These are phyloP conservation scores for Caenorhabditis brenneri DNA, from an alignment of 1,140 invertebrate species.

Conservation along the genomic window DNA sequence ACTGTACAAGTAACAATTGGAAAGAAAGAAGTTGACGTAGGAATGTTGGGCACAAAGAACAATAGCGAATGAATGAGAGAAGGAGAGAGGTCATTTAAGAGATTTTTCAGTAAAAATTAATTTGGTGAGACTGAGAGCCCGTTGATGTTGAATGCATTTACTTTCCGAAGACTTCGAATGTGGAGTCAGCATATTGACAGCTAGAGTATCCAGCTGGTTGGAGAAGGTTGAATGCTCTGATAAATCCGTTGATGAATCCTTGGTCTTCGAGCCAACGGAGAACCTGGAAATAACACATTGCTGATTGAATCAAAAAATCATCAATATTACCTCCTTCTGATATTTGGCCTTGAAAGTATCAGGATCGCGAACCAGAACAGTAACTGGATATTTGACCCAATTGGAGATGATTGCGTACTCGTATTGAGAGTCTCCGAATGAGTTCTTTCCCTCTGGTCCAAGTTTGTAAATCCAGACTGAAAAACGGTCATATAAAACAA, in stretches of 20 bases:
- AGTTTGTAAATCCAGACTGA: constrained; percentile 71
- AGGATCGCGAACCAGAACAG: constrained; percentile 69
- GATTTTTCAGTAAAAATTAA: constrained; percentile 40
- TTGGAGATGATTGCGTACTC: constrained; percentile 70
- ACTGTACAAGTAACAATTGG: constrained; percentile 41
- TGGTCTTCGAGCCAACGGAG: constrained; percentile 70
- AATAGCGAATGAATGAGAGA: constrained; percentile 7
- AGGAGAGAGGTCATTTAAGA: constrained; percentile 39
- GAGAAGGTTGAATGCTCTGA: constrained; percentile 70
- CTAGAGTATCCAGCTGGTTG: constrained; percentile 66
- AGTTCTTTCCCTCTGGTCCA: constrained; percentile 70
- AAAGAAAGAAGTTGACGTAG: neutral
- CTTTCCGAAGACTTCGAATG: constrained; percentile 69
- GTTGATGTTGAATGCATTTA: constrained; percentile 2
- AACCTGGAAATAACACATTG: constrained; percentile 59
- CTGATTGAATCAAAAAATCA: neutral
- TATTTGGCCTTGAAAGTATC: constrained; percentile 70
- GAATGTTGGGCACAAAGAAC: neutral
- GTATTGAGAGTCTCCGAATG: constrained; percentile 71
- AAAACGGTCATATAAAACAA: constrained; percentile 29
- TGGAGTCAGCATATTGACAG: constrained; percentile 70
- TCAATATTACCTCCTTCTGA: constrained; percentile 57
- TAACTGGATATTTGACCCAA: constrained; percentile 68
- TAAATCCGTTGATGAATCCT: constrained; percentile 70
- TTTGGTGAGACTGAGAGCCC: constrained; percentile 35